Conservation (phyloP, 2,888 invertebrate genomes). For the Chloroclysta siterata region DNA sequence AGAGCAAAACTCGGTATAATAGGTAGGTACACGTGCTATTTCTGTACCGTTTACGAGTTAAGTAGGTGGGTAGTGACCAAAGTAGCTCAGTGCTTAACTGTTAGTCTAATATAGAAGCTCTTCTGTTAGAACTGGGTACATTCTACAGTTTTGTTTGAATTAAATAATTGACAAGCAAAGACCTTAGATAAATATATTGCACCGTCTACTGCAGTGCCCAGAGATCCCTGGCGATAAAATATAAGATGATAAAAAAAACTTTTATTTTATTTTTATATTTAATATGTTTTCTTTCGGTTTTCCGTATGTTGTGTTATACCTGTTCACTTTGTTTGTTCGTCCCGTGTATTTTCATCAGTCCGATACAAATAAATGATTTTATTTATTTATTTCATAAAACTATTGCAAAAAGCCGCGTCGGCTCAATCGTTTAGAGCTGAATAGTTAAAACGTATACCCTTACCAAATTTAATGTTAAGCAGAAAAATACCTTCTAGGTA, state of each 20-base stretch:
- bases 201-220: neutral
- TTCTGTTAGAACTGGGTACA: neutral
- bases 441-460: too few relatives aligned
- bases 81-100: conserved; percentile 18
- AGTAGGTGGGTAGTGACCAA: conserved; percentile 26
- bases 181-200: neutral
- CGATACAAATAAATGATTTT: too few relatives aligned
- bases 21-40: conserved; percentile 22
- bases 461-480: too few relatives aligned
- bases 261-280: too few relatives aligned
- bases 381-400: too few relatives aligned
- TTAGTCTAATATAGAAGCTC: neutral
- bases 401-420: neutral
- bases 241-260: too few relatives aligned
- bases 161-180: neutral
- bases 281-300: too few relatives aligned
- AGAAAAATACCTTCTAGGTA: too few relatives aligned
- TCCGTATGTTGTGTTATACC: too few relatives aligned
- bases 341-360: too few relatives aligned
- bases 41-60: conserved; percentile 25
- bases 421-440: neutral
- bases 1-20: neutral
- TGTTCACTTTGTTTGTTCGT: too few relatives aligned
- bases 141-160: neutral
- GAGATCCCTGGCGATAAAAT: neutral